phyloP scores from a whole-genome alignment of 1,140 invertebrate species.

The Yoshiicerus persimilis region DNA sequence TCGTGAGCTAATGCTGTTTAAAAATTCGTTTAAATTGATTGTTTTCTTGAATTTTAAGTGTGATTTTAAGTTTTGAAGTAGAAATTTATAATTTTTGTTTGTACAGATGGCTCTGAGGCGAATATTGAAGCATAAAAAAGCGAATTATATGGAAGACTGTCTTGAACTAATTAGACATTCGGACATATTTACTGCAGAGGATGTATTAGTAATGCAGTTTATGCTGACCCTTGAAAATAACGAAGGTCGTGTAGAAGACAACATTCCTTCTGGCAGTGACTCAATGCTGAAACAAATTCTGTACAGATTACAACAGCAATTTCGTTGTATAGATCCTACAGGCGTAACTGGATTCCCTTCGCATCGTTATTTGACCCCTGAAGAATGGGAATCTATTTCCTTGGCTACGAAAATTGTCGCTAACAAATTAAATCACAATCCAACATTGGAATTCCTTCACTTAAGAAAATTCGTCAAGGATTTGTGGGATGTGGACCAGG shows the following conservation, averaged over 20 bases:
- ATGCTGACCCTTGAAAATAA: neutral
- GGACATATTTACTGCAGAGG: neutral
- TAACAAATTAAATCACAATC: neutral
- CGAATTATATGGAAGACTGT: slow-evolving; percentile 32
- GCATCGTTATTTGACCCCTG: neutral
- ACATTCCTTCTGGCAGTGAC: neutral
- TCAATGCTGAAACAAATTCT: neutral
- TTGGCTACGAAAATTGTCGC: neutral
- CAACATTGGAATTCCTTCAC: slow-evolving; percentile 6
- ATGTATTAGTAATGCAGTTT: slow-evolving; percentile 14
- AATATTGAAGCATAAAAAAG: slow-evolving; percentile 32
- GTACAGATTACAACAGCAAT: neutral
- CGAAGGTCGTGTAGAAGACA: neutral
- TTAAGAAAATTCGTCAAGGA: neutral
- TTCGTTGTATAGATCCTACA: neutral
- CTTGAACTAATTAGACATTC: slow-evolving; percentile 38
- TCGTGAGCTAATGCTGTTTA: too few species aligned
- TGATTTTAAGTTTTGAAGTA: neutral
- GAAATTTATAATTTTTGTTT: neutral
- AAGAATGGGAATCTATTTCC: neutral
- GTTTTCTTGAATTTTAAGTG: too few species aligned
- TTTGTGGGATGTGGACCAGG: slow-evolving; percentile 21
- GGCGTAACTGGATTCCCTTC: neutral
- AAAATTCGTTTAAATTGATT: neutral
- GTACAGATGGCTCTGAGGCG: slow-evolving; percentile 35